Percentiles rank a stretch among this genome's conserved stretches.
Conservation (phyloP, 2,888 invertebrate species). For the Troglohyphantes excavatus region DNA sequence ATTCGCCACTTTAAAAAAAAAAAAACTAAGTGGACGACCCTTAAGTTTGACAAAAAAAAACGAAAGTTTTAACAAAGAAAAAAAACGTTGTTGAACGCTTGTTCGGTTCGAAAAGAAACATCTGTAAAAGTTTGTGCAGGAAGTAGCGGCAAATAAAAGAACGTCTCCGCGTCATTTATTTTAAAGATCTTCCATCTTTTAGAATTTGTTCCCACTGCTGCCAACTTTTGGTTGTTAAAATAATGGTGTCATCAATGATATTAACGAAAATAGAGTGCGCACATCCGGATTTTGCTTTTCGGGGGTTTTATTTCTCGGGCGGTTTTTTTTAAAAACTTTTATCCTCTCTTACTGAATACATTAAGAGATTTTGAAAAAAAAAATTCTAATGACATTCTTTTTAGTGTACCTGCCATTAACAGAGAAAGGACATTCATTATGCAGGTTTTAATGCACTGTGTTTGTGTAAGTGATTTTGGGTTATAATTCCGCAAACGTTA, state of each 20-base stretch:
- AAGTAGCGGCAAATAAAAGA: constrained; percentile 13
- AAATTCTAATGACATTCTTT: background rate
- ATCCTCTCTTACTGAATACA: constrained; percentile 7
- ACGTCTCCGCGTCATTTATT: constrained; percentile 45
- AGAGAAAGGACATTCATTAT: constrained; percentile 51
- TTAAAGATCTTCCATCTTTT: constrained; percentile 58
- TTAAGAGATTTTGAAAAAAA: constrained; percentile 22
- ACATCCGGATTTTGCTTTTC: background rate
- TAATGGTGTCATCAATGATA: constrained; percentile 69
- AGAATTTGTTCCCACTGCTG: constrained; percentile 57
- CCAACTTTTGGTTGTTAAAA: constrained; percentile 64
- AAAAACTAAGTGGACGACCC: constrained; percentile 48
- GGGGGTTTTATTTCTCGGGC: background rate
- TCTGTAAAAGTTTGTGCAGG: constrained; percentile 49
- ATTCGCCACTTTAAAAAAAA: constrained; percentile 12
- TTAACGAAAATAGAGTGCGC: constrained; percentile 65
- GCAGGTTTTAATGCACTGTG: constrained; percentile 35
- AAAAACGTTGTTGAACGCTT: constrained; percentile 26
- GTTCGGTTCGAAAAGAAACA: constrained; percentile 48
- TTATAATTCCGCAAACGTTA: constrained; percentile 8
- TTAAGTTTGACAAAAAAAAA: constrained; percentile 36
- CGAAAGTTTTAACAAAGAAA: constrained; percentile 35
- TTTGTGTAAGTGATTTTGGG: constrained; percentile 40
- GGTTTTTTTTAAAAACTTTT: constrained; percentile 1
- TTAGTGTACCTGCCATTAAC: constrained; percentile 38